Evolutionary conservation across 2,888 invertebrate genomes (phyloP).

Genomic region (Tuta absoluta): DNA sequence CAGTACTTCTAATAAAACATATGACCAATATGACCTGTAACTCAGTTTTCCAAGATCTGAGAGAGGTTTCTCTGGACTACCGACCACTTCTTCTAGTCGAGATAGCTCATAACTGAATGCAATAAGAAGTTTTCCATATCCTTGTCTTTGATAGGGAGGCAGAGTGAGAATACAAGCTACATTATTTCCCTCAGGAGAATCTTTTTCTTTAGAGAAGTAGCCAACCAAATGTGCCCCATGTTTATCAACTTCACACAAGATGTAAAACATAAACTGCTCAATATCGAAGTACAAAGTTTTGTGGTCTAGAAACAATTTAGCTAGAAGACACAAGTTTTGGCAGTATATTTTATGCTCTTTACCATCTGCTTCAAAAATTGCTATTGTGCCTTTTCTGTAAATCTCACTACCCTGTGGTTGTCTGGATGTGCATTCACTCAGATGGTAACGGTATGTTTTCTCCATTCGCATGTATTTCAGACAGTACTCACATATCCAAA

Average conservation of each 20-base stretch:
- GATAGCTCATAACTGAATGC: conserved; percentile 98
- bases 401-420: conserved; percentile 98
- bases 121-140: conserved; percentile 97
- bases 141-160: conserved; percentile 98
- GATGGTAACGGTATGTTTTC: conserved; percentile 93
- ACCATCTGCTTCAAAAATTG: conserved; percentile 99
- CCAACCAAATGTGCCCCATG: conserved; percentile 97
- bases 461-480: conserved; percentile 97
- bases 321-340: conserved; percentile 96
- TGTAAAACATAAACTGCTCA: conserved; percentile 98
- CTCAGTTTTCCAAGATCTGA: conserved; percentile 98
- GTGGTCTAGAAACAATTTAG: conserved; percentile 98
- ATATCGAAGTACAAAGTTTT: conserved; percentile 99
- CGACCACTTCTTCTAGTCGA: conserved; percentile 95
- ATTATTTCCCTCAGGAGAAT: conserved; percentile 96
- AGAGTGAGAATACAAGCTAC: conserved; percentile 98
- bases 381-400: conserved; percentile 95
- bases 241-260: conserved; percentile 96
- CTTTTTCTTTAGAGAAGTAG: conserved; percentile 99
- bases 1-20: conserved; percentile 94
- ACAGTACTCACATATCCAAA: conserved; percentile 98
- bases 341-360: conserved; percentile 97
- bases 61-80: conserved; percentile 98
- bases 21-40: conserved; percentile 99
- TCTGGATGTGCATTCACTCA: conserved; percentile 91